Evolutionary conservation across 1,140 invertebrate genomes (phyloP).

Genomic region (Ips nitidus): DNA sequence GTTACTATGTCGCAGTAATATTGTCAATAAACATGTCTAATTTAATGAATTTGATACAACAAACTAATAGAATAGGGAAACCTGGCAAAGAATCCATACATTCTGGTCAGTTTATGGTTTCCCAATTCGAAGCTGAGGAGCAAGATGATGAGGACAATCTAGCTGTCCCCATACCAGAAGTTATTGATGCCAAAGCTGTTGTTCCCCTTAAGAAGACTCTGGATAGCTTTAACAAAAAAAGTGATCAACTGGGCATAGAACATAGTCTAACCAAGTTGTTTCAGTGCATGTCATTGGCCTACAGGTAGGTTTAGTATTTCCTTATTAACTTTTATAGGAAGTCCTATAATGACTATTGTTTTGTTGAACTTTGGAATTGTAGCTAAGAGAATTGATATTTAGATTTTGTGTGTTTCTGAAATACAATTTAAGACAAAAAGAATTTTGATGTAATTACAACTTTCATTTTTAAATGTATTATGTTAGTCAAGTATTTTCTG

Average conservation of each 20-base stretch:
- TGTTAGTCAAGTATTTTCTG: too few relatives aligned
- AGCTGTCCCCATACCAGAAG: slow-evolving; percentile 74
- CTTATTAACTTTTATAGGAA: too few relatives aligned
- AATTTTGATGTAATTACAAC: too few relatives aligned
- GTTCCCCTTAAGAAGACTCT: slow-evolving; percentile 37
- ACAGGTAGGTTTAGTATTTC: slow-evolving; percentile 67
- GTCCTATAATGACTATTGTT: too few relatives aligned
- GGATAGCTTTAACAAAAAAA: slow-evolving; percentile 25
- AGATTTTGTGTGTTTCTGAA: too few relatives aligned
- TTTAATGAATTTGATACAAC: slow-evolving; percentile 26
- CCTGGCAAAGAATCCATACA: slow-evolving; percentile 77
- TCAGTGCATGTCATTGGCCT: slow-evolving; percentile 94
- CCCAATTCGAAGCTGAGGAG: slow-evolving; percentile 90
- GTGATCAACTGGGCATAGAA: slow-evolving; percentile 69
- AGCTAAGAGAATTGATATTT: too few relatives aligned
- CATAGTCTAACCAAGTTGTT: slow-evolving; percentile 93
- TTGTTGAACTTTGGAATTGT: too few relatives aligned
- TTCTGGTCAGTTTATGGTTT: slow-evolving; percentile 98
- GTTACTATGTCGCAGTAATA: slow-evolving; percentile 31
- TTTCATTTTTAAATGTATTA: too few relatives aligned
- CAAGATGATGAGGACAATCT: slow-evolving; percentile 86
- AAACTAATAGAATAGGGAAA: slow-evolving; percentile 34
- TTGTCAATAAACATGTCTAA: slow-evolving; percentile 38
- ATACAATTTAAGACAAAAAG: too few relatives aligned
- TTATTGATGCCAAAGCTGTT: slow-evolving; percentile 43